These are phyloP conservation scores for Oplegnathus fasciatus DNA, from an alignment of 2,113 vertebrate species.

Conservation along the genomic window DNA sequence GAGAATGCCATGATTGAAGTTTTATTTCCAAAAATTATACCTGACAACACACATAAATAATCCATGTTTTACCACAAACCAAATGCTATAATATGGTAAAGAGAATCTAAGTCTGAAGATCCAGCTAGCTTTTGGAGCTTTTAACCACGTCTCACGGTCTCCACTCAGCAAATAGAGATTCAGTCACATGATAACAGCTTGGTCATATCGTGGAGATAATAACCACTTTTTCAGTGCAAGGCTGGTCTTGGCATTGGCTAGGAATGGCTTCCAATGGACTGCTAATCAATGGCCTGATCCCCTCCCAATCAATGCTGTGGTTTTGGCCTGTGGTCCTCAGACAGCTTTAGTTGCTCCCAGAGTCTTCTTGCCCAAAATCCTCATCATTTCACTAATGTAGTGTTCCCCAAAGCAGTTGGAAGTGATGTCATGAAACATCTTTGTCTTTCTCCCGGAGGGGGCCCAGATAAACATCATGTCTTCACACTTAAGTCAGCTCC, in stretches of 20 bases:
- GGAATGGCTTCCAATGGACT: neutral
- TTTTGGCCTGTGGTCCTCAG: neutral
- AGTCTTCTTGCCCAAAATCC: neutral
- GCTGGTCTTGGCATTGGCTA: neutral
- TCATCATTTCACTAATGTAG: neutral
- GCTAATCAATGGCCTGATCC: neutral
- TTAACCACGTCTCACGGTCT: neutral
- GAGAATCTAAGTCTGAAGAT: neutral
- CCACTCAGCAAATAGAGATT: neutral
- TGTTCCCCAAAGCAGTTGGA: neutral
- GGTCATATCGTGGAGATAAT: neutral
- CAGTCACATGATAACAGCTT: neutral
- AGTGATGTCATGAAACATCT: neutral
- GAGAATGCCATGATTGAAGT: neutral
- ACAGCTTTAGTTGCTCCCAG: neutral
- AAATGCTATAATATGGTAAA: neutral
- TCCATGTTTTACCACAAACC: neutral
- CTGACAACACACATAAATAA: neutral
- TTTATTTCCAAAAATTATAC: neutral
- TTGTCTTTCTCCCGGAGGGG: neutral
- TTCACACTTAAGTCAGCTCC: neutral
- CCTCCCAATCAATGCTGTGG: neutral
- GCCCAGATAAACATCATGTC: neutral
- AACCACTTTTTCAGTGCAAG: constrained; percentile 8
- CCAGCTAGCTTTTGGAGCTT: neutral